These are phyloP conservation scores for Limnodromus scolopaceus DNA, from an alignment of 2,797 vertebrate genomes.

Conservation along the genomic window DNA sequence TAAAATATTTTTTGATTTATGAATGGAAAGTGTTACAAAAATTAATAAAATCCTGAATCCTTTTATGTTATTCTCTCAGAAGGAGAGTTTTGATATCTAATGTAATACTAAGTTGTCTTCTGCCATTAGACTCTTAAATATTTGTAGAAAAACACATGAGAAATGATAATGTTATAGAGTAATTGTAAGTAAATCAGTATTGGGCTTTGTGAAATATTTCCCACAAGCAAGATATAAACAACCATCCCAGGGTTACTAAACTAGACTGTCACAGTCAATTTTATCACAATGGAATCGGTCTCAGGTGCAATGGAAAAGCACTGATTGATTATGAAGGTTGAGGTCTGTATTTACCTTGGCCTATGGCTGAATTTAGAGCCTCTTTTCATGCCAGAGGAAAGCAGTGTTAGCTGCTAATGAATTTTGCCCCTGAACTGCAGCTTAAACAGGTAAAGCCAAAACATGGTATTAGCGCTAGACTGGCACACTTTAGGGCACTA, in stretches of 20 bases:
- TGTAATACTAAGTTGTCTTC: not conserved
- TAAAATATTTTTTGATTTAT: not conserved
- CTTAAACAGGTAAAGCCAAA: not conserved
- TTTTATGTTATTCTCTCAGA: not conserved
- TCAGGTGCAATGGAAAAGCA: not conserved
- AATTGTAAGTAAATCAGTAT: slow-evolving; percentile 11
- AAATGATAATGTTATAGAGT: not conserved
- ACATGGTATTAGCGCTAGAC: not conserved
- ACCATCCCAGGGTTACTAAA: not conserved
- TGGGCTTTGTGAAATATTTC: slow-evolving; percentile 11
- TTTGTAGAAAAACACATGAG: not conserved
- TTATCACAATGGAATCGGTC: not conserved
- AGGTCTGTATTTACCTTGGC: not conserved
- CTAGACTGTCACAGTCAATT: slow-evolving; percentile 6
- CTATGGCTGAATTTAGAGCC: not conserved
- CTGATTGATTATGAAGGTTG: not conserved
- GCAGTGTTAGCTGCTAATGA: not conserved
- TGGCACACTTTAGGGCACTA: not conserved
- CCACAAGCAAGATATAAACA: not conserved
- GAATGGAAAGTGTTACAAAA: not conserved
- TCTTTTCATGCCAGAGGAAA: not conserved
- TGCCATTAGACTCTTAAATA: not conserved
- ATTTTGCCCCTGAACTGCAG: not conserved
- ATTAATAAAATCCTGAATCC: not conserved
- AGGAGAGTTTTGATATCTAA: not conserved